Percentiles rank a stretch among this genome's conserved stretches.
These are phyloP conservation scores for Galemys pyrenaicus DNA, from an alignment of 2,113 vertebrate species.

Conservation along the genomic window DNA sequence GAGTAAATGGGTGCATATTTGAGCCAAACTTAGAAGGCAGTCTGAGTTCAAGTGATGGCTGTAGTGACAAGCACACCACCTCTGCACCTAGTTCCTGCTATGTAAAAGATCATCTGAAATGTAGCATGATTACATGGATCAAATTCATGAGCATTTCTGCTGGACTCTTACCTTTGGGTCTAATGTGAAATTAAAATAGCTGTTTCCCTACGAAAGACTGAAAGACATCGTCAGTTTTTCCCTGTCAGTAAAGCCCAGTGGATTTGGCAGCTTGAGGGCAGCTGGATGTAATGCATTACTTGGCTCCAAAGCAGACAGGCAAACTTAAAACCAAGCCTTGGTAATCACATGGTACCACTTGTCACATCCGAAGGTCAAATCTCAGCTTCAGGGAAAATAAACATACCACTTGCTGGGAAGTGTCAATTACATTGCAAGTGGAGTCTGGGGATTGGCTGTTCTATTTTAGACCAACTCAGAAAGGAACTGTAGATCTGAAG, in stretches of 20 bases:
- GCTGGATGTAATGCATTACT: background rate
- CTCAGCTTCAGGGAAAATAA: background rate
- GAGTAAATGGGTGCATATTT: background rate
- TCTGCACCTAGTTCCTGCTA: background rate
- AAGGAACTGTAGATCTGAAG: background rate
- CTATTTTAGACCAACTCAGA: background rate
- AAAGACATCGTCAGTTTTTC: background rate
- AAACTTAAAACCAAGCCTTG: background rate
- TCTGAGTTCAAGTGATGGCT: background rate
- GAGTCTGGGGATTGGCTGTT: background rate
- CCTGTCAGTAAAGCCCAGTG: background rate
- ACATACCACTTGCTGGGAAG: background rate
- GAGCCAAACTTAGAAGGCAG: background rate
- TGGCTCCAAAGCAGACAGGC: background rate
- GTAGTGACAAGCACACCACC: background rate
- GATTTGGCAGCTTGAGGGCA: background rate
- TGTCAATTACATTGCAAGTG: background rate
- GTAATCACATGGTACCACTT: background rate
- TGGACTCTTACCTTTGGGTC: background rate
- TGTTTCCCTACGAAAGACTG: too few species aligned
- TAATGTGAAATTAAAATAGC: background rate
- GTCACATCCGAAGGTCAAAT: background rate
- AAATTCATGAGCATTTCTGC: background rate
- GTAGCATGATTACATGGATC: background rate
- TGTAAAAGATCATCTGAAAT: background rate